Percentiles rank a stretch among this genome's conserved stretches.
Evolutionary conservation across 2,113 vertebrate genomes (phyloP).

Genomic region (Aleadryas rufinucha): DNA sequence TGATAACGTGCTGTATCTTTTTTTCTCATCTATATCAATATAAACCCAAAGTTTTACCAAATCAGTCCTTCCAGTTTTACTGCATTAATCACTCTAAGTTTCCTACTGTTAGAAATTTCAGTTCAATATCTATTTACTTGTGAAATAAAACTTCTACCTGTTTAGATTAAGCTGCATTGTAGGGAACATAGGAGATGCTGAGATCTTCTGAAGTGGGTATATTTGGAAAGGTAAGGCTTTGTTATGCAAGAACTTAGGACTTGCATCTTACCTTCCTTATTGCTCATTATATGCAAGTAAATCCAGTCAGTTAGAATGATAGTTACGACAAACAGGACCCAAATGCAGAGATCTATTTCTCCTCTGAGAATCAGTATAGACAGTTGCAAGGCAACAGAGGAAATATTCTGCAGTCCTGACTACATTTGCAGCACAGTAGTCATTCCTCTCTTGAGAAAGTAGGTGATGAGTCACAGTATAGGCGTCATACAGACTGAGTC

Average conservation of each 20-base stretch:
- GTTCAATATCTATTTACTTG: neutral
- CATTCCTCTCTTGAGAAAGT: neutral
- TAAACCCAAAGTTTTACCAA: neutral
- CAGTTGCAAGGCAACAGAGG: conserved; percentile 34
- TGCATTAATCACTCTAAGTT: neutral
- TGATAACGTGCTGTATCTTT: neutral
- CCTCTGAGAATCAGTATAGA: neutral
- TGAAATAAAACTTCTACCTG: neutral
- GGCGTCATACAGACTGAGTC: neutral
- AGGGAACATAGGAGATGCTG: neutral
- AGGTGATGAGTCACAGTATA: conserved; percentile 26
- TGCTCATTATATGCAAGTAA: neutral
- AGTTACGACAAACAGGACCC: neutral
- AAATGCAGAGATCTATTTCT: neutral
- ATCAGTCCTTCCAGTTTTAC: neutral
- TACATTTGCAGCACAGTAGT: neutral
- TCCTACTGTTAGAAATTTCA: neutral
- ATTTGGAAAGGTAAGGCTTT: neutral
- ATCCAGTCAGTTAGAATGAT: neutral
- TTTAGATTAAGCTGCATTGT: neutral
- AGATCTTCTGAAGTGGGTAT: neutral
- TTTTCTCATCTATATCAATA: neutral
- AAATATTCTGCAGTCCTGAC: neutral
- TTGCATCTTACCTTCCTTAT: neutral
- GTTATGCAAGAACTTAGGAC: neutral